phyloP scores from a whole-genome alignment of 1,140 invertebrate genomes.

The Cecropterus lyciades region DNA sequence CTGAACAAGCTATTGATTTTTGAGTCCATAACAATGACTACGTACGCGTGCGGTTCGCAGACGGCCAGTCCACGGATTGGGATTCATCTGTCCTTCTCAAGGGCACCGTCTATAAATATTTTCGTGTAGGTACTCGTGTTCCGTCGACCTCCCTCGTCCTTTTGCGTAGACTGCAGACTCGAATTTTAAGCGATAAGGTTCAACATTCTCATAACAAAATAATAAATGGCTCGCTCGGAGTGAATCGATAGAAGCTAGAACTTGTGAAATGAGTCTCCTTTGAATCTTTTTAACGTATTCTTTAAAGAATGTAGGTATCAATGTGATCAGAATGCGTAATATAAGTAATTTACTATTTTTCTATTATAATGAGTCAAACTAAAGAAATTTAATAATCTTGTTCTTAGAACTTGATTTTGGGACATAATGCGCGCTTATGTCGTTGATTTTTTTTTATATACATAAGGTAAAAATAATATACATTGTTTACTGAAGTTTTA shows the following conservation, averaged over 20 bases:
- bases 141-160: conserved; percentile 45
- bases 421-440: too few species aligned
- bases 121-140: conserved; percentile 42
- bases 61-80: conserved; percentile 31
- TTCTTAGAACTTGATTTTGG: too few species aligned
- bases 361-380: neutral
- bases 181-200: conserved; percentile 28
- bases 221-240: conserved; percentile 1
- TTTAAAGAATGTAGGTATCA: neutral
- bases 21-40: conserved; percentile 29
- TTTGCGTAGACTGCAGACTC: conserved; percentile 33
- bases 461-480: too few species aligned
- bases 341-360: neutral
- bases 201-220: conserved; percentile 12
- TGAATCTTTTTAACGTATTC: neutral
- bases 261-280: neutral
- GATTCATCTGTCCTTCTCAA: conserved; percentile 56
- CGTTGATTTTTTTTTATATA: too few species aligned
- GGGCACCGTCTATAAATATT: conserved; percentile 55
- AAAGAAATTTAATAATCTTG: neutral
- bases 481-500: too few species aligned
- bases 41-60: conserved; percentile 25
- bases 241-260: neutral
- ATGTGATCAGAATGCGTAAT: neutral
- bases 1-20: conserved; percentile 23